Percentiles rank a stretch among this genome's conserved stretches.
Evolutionary conservation across 2,888 invertebrate species (phyloP).

Genomic region (Cremastinae sp.): DNA sequence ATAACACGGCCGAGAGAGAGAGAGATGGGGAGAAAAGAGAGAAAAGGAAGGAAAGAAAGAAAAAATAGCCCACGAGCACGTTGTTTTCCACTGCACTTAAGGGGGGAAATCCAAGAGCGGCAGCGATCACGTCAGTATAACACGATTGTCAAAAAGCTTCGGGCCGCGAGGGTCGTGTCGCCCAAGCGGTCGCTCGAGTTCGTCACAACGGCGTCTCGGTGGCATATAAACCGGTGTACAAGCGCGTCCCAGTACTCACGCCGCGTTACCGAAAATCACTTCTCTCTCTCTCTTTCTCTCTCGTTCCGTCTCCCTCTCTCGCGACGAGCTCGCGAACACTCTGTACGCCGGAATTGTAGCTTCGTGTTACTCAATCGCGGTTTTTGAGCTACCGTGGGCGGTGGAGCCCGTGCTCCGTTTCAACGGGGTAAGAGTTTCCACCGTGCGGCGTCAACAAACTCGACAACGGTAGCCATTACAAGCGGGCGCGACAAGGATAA

Average conservation of each 20-base stretch:
- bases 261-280: conserved; percentile 17
- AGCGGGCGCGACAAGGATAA: conserved; percentile 74
- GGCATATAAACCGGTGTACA: conserved; percentile 61
- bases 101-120: conserved; percentile 53
- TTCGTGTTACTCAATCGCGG: not conserved
- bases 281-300: conserved; percentile 36
- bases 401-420: conserved; percentile 26
- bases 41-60: conserved; percentile 24
- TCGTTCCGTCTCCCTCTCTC: conserved; percentile 28
- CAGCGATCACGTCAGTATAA: conserved; percentile 62
- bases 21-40: conserved; percentile 10
- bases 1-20: conserved; percentile 30
- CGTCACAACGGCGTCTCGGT: conserved; percentile 61
- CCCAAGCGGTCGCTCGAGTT: conserved; percentile 63
- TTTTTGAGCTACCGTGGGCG: not conserved
- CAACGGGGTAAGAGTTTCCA: conserved; percentile 55
- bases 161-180: conserved; percentile 74
- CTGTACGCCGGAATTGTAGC: not conserved
- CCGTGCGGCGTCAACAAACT: conserved; percentile 75
- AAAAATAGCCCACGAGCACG: conserved; percentile 45
- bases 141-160: conserved; percentile 73
- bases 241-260: conserved; percentile 39
- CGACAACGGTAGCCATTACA: conserved; percentile 75
- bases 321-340: not conserved
- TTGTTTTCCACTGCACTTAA: conserved; percentile 48